Evolutionary conservation across 92 coral and sea anemone species (phyloP), one percentile per base, ranked within the genome.

Genomic region (Zoanthus solanderi): DNA sequence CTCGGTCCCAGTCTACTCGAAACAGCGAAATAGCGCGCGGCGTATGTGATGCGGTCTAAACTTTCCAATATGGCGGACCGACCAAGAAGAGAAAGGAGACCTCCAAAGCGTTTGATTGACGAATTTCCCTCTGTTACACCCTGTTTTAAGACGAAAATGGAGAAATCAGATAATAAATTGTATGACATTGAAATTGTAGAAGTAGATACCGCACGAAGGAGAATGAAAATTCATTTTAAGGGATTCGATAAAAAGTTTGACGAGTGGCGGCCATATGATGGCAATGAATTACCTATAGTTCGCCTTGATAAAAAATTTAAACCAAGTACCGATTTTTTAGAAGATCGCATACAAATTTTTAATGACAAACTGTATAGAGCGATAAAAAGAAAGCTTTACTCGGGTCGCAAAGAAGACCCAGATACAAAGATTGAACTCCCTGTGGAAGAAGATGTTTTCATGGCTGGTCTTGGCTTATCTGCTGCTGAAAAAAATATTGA

Each of bases 351-450:
- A 61, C 58, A 67, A 42, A 60, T 82, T 23, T 83, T 88, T 74
- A 68, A 50, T 74, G 83, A 88, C 47, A 50, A 56, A 44, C 47
- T 77, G 47, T 87, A 75, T 76, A n/a, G 88, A 72, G 88, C 74
- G 42, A 89, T 83, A 65, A 89, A 76, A 84, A 82, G 84, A 45
- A 89, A 83, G 83, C 76, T 89, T 88, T 83, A 74, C 66, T 74
- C 92, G 31, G 88, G 84, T 56, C 73, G 84, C 60, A 88, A 79
- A 45, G 88, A 88, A 78, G 89, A 89, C 58, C 86, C 92, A n/a
- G 85, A 89, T 52, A 76, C 60, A 28, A 66, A 88, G 44, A 77
- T 85, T 44, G 89, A 89, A 85, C 61, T 89, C 66, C 47, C 73
- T 30, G 52, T 85, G 6, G 83, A 90, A 47, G 92, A 89, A 47